Evolutionary conservation across 2,888 invertebrate species (phyloP), one percentile per base, ranked within the genome.

Genomic region (Andrena marginata): DNA sequence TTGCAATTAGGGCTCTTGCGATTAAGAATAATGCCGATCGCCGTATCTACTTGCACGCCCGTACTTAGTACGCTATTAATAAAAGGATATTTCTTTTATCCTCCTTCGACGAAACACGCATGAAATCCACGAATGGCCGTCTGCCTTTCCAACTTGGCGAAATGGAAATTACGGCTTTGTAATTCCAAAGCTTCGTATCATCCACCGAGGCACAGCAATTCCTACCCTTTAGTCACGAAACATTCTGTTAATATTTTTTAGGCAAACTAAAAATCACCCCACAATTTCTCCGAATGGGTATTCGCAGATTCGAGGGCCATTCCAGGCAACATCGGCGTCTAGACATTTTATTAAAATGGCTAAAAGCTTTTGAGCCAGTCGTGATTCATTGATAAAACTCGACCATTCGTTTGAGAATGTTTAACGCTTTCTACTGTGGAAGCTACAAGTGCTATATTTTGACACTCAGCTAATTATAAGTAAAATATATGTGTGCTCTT

Each of bases 1-100:
- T 26, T 29, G 48, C 59, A 69, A 75, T 79, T 79, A 64, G n/a
- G 54, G 56, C 48, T 64, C 54, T 48, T 48, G 16, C 49, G 42
- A 69, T 76, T 64, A 56, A 75, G 48, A 79, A 64, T 76, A 69
- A 64, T 56, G 64, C 64, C 23, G 59, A 76, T 68, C 77, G 48
- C 68, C 62, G 54, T 35, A 42, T 63, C 76, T 76, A 48, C 62
- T 56, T 42, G 51, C 51, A 60, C 42, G 54, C 42, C 48, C 42
- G 67, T 75, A 62, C 74, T 79, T 76, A 63, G 63, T 69, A 26
- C 23, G 59, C 64, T 20, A 69, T 64, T 70, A 75, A 69, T 56
- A 31, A 67, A 65, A 48, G 23, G 33, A 31, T 29, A 42, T 67
- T n/a, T 33, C 35, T 42, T 8, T 48, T 35, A 42, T 31, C 35